phyloP scores from a whole-genome alignment of 2,888 invertebrate species.

The Thereva nobilitata region DNA sequence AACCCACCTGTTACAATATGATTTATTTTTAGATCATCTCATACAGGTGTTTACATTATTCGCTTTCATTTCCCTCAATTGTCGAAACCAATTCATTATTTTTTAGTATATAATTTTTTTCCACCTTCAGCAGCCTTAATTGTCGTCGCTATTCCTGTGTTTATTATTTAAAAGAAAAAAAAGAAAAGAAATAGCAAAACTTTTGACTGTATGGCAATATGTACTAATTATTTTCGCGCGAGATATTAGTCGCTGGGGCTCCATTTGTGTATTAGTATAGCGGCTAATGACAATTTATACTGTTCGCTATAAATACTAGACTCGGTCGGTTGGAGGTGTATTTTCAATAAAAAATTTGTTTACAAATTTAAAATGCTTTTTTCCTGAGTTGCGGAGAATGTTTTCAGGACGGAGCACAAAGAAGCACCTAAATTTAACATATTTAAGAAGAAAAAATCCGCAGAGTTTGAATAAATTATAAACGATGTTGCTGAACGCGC shows the following conservation, averaged over 20 bases:
- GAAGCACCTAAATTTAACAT: too few relatives aligned
- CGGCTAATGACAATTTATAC: conserved; percentile 19
- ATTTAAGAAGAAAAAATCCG: too few relatives aligned
- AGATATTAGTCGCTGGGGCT: neutral
- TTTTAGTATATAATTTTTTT: neutral
- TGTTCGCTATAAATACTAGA: conserved; percentile 8
- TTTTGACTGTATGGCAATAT: too few relatives aligned
- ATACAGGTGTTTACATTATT: conserved; percentile 33
- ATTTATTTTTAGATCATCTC: conserved; percentile 30
- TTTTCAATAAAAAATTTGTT: conserved; percentile 29
- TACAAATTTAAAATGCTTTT: conserved; percentile 26
- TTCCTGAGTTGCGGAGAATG: neutral
- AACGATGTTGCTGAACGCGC: too few relatives aligned
- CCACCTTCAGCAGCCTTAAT: conserved; percentile 10
- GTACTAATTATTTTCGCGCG: neutral
- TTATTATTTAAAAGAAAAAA: neutral
- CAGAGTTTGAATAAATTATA: too few relatives aligned
- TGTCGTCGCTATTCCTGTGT: neutral
- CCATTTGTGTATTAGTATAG: conserved; percentile 19
- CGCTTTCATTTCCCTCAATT: conserved; percentile 3
- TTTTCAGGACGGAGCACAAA: too few relatives aligned
- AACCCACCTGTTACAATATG: conserved; percentile 41
- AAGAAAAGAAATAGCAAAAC: conserved; percentile 4
- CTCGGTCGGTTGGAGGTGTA: conserved; percentile 23
- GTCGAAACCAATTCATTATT: neutral